Base-by-base conservation (phyloP, 1,140 invertebrate genomes). In the Diprion similis region DNA sequence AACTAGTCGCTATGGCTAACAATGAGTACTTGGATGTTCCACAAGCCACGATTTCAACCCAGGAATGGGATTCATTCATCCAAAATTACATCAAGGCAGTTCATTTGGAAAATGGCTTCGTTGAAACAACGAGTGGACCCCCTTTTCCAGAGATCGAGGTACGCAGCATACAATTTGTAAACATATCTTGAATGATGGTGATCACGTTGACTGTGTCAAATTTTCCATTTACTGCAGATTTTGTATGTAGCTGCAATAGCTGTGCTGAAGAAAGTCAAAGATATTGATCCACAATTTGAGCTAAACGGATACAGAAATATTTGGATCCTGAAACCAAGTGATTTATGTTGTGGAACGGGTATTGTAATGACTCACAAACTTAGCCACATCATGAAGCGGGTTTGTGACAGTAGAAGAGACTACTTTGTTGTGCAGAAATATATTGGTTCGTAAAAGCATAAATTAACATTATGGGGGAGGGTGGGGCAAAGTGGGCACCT, bases 241-340 rank as follows among this genome's bases (percentile, higher is more conserved):
- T 89, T 87, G 78, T 79, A 89, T 37, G 86, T 88, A 66, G 89
- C 89, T 76, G 87, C 89, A 1, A 89, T 88, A 66, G 87, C 87
- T 74, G 85, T 92, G n/a, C 80, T 93, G 15, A 88, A 89, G 70
- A 83, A 90, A 81, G 85, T 92, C 75, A 77, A 87, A 78, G 86
- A 86, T 79, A 89, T 89, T 84, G 90, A 91, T 85, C 91, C 91
- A 10, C 89, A 92, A 85, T 75, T 92, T 71, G 82, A 90, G 59
- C 90, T 91, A 75, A 95, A 96, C 86, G 95, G 94, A 1, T 87
- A 87, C 66, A 91, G 91, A 71, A 96, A 96, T 87, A 90, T 96
- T 66, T 97, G 95, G 95, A 96, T 97, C 73, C 89, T 96, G n/a
- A 97, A 97, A 86, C 96, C 96, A 0, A 92, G 92, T 6, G 92